Conservation (phyloP, 2,888 invertebrate species). For the Hypsopygia costalis region DNA sequence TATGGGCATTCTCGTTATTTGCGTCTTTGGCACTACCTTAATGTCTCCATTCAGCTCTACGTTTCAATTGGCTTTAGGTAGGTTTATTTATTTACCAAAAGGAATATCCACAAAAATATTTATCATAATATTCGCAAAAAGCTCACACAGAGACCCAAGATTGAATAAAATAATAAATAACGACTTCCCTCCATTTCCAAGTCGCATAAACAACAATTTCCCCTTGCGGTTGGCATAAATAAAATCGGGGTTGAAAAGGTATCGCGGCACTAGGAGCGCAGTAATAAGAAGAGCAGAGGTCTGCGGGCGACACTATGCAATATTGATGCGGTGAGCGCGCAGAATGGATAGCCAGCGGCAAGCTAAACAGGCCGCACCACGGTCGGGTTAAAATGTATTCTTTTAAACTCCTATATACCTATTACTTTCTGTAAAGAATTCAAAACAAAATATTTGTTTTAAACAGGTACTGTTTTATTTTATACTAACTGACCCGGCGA, state of each 20-base stretch:
- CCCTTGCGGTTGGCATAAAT: conserved; percentile 20
- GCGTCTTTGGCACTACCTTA: too few relatives aligned
- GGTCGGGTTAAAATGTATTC: not conserved
- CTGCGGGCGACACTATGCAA: conserved; percentile 35
- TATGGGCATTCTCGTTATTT: too few relatives aligned
- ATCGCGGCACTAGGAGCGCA: conserved; percentile 33
- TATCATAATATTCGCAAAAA: not conserved
- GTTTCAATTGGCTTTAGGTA: too few relatives aligned
- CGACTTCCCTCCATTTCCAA: conserved; percentile 2
- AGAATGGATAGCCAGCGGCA: conserved; percentile 13
- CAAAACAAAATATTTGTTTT: too few relatives aligned
- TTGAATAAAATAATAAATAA: conserved; percentile 6
- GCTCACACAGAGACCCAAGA: not conserved
- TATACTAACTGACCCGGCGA: too few relatives aligned
- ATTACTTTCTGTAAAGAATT: too few relatives aligned
- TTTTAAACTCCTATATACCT: not conserved
- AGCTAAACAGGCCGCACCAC: not conserved
- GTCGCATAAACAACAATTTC: conserved; percentile 16
- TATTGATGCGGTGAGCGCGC: conserved; percentile 33
- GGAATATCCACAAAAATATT: too few relatives aligned
- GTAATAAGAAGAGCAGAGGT: conserved; percentile 32
- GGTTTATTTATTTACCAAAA: too few relatives aligned
- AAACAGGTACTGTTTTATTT: too few relatives aligned
- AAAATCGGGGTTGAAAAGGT: conserved; percentile 24
- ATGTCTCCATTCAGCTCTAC: too few relatives aligned